A percentile compares a stretch with the other conserved stretches of the same genome.
phyloP scores from a whole-genome alignment of 2,888 invertebrate species.

The Leucozona laternaria region DNA sequence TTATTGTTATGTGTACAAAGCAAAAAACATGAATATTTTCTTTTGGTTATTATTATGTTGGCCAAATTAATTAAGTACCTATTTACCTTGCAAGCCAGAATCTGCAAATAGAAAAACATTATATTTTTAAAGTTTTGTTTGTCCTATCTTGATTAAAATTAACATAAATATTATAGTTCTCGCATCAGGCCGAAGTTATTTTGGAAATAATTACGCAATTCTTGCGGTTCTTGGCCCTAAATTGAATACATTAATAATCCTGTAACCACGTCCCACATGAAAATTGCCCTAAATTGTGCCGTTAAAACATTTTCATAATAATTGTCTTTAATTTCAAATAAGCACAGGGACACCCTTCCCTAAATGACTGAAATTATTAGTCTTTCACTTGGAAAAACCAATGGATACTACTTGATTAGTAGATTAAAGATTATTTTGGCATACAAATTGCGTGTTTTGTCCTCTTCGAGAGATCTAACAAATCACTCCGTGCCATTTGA shows the following conservation, averaged over 20 bases:
- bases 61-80: constrained; percentile 53
- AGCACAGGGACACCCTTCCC: background rate
- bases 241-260: background rate
- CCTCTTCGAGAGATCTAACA: no score
- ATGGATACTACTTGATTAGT: no score
- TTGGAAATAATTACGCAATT: background rate
- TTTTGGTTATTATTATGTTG: constrained; percentile 18
- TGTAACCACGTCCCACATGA: background rate
- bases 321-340: background rate
- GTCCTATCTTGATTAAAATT: constrained; percentile 30
- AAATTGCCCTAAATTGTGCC: background rate
- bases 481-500: no score
- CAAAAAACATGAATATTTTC: background rate
- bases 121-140: constrained; percentile 31
- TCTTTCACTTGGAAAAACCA: background rate
- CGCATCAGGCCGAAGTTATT: constrained; percentile 2
- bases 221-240: background rate
- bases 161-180: constrained; percentile 42
- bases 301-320: background rate
- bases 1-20: constrained; percentile 2
- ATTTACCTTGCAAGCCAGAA: constrained; percentile 74
- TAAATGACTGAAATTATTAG: background rate
- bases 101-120: constrained; percentile 69
- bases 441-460: no score
- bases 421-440: no score